phyloP scores from a whole-genome alignment of 2,113 vertebrate species.

The Tragulus kanchil region DNA sequence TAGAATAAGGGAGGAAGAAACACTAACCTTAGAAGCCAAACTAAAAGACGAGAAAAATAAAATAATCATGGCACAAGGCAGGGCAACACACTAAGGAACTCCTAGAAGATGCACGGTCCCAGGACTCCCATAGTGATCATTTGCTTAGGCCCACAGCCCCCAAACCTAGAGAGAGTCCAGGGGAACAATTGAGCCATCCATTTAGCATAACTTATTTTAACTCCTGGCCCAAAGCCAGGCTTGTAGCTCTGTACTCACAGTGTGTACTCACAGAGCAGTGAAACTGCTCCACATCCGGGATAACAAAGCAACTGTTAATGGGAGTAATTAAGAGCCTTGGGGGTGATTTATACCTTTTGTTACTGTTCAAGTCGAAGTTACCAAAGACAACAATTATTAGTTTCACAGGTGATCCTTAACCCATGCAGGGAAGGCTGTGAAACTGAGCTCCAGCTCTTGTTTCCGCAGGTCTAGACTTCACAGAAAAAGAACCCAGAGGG shows the following conservation, averaged over 20 bases:
- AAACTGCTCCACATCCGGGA: constrained; percentile 21
- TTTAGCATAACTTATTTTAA: constrained; percentile 60
- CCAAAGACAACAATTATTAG: constrained; percentile 85
- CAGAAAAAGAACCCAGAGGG: accelerated
- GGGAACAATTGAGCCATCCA: constrained; percentile 32
- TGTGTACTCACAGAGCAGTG: constrained; percentile 70
- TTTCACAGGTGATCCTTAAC: constrained; percentile 78
- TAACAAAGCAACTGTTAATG: constrained; percentile 83
- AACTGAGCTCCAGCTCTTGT: background rate
- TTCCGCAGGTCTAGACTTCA: background rate
- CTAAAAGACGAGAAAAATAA: constrained; percentile 43
- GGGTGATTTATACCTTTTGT: constrained; percentile 85
- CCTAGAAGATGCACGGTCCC: constrained; percentile 10
- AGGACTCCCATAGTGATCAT: background rate
- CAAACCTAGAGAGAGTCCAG: constrained; percentile 56
- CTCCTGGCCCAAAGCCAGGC: constrained; percentile 75
- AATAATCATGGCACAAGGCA: background rate
- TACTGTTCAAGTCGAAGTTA: constrained; percentile 78
- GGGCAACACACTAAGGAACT: background rate
- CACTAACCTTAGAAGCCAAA: background rate
- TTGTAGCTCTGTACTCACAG: constrained; percentile 38
- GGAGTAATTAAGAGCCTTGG: constrained; percentile 82
- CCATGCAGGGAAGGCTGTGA: constrained; percentile 14
- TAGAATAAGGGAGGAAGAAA: background rate
- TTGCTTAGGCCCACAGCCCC: constrained; percentile 19